Evolutionary conservation across 1,140 invertebrate species (phyloP).

Genomic region (Mya arenaria): DNA sequence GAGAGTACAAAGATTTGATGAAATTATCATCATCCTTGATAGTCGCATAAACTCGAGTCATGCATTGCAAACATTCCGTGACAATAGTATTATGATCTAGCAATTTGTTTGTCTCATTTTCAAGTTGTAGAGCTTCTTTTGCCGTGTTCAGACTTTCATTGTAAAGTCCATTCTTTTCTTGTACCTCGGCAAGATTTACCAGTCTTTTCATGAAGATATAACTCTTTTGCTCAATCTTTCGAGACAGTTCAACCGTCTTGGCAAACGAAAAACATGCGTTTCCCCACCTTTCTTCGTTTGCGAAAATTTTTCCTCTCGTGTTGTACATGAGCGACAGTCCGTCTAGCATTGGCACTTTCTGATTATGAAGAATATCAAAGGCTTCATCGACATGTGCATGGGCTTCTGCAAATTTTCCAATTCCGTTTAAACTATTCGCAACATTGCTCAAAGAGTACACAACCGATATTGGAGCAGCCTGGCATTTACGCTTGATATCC

Average conservation of each 20-base stretch:
- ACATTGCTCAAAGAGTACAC: constrained; percentile 30
- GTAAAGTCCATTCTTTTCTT: background rate
- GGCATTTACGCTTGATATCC: background rate
- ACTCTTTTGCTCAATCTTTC: background rate
- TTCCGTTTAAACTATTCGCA: background rate
- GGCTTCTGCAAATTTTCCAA: constrained; percentile 3
- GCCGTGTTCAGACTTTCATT: background rate
- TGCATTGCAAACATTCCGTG: constrained; percentile 28
- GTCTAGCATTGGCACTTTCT: background rate
- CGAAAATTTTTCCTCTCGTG: constrained; percentile 24
- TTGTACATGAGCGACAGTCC: constrained; percentile 7
- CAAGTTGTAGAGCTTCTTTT: background rate
- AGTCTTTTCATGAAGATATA: constrained; percentile 12
- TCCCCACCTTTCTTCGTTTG: background rate
- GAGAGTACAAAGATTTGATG: background rate
- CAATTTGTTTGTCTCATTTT: background rate
- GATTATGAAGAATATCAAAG: background rate
- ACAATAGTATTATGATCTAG: constrained; percentile 19
- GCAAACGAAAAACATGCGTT: background rate
- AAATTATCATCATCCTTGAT: background rate
- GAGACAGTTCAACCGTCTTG: constrained; percentile 15
- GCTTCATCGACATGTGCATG: constrained; percentile 25
- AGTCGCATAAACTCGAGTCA: background rate
- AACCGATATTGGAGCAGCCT: constrained; percentile 1
- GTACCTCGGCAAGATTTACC: constrained; percentile 23